phyloP scores from a whole-genome alignment of 2,888 invertebrate species.

The Sthenelais limicola region DNA sequence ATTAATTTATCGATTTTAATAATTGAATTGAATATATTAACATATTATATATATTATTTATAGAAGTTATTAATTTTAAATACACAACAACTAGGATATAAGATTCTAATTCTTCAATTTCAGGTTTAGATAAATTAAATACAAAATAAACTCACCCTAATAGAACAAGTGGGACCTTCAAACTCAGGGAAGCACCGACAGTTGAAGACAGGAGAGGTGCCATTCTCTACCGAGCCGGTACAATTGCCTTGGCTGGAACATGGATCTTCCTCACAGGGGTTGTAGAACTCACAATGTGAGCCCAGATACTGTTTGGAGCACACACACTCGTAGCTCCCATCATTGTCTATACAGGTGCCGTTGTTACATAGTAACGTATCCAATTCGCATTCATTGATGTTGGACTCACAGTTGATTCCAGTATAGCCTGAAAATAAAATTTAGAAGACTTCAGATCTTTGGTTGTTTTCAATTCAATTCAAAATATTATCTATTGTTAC shows the following conservation, averaged over 20 bases:
- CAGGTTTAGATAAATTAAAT: not conserved
- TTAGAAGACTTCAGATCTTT: no score
- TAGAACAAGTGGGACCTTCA: slow-evolving; percentile 25
- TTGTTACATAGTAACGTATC: slow-evolving; percentile 66
- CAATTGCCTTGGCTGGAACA: slow-evolving; percentile 74
- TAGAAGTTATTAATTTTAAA: no score
- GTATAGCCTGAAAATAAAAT: no score
- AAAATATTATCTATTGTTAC: no score
- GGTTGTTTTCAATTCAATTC: no score
- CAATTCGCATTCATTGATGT: slow-evolving; percentile 40
- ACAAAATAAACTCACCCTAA: slow-evolving; percentile 21
- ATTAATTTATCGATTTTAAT: no score
- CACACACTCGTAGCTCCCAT: slow-evolving; percentile 1
- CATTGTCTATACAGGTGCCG: slow-evolving; percentile 64
- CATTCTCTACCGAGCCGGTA: not conserved
- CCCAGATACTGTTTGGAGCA: slow-evolving; percentile 41
- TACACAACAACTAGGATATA: no score
- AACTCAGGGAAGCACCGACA: slow-evolving; percentile 36
- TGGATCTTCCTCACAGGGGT: slow-evolving; percentile 46
- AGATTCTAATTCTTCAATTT: not conserved
- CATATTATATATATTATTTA: no score
- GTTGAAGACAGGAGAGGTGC: not conserved
- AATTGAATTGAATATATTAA: no score
- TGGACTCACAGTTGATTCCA: slow-evolving; percentile 13
- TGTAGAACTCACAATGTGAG: slow-evolving; percentile 23